Evolutionary conservation across 2,113 vertebrate genomes (phyloP).

Genomic region (Psettodes erumei): DNA sequence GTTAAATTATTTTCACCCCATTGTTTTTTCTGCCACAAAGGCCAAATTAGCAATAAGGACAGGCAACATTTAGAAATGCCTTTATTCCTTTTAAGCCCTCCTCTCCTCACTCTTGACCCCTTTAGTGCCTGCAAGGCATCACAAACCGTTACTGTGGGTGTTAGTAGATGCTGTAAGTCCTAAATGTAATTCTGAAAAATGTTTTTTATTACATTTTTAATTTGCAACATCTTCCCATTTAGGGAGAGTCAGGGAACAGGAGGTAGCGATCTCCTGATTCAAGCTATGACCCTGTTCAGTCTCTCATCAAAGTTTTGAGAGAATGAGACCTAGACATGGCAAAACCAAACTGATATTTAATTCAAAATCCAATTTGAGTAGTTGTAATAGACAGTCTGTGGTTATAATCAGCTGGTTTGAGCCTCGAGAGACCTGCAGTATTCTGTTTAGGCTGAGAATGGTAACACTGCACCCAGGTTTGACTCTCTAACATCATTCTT

Average conservation of each 20-base stretch:
- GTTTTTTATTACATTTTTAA: conserved; percentile 53
- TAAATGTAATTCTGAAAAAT: conserved; percentile 59
- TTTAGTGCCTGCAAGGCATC: conserved; percentile 29
- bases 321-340: conserved; percentile 22
- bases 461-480: conserved; percentile 39
- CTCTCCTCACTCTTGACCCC: conserved; percentile 57
- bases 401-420: too few species aligned
- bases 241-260: conserved; percentile 28
- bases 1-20: conserved; percentile 78
- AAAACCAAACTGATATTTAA: conserved; percentile 60
- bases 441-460: conserved; percentile 32
- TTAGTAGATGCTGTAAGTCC: conserved; percentile 37
- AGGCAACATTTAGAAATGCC: conserved; percentile 64
- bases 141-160: conserved; percentile 55
- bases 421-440: conserved; percentile 41
- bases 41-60: conserved; percentile 69
- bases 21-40: conserved; percentile 76
- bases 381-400: conserved; percentile 42
- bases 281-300: conserved; percentile 19
- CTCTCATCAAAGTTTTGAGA: conserved; percentile 16
- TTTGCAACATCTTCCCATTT: conserved; percentile 45
- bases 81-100: conserved; percentile 63
- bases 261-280: conserved; percentile 28
- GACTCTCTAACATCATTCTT: conserved; percentile 37
- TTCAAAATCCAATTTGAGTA: conserved; percentile 51